These are phyloP conservation scores for Bos javanicus DNA, from an alignment of 2,113 vertebrate genomes.

Conservation along the genomic window DNA sequence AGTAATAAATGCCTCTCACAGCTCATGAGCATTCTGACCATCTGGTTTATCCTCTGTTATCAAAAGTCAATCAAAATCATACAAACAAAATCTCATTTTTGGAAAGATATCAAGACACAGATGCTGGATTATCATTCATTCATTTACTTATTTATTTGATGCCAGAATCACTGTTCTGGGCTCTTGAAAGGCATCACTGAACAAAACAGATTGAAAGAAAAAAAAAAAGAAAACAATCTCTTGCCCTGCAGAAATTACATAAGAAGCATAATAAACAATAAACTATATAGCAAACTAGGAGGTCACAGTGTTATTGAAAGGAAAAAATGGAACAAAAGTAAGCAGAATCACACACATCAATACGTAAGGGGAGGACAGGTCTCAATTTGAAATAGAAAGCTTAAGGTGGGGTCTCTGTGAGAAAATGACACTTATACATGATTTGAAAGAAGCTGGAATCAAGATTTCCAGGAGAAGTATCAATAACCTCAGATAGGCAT, in stretches of 20 bases:
- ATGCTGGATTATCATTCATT: neutral
- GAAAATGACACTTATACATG: neutral
- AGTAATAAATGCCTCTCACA: neutral
- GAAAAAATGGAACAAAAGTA: neutral
- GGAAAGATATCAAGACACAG: neutral
- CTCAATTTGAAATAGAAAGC: neutral
- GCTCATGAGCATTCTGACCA: neutral
- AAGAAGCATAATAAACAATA: neutral
- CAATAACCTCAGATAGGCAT: neutral
- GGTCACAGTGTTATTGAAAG: neutral
- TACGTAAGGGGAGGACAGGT: neutral
- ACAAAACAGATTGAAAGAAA: neutral
- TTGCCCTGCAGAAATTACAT: neutral
- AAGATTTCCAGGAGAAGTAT: neutral
- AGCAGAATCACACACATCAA: neutral
- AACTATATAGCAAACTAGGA: neutral
- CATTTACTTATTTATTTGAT: neutral
- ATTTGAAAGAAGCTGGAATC: neutral
- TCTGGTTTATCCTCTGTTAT: neutral
- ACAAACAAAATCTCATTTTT: neutral
- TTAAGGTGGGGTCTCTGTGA: neutral
- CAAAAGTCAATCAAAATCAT: neutral
- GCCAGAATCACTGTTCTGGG: neutral
- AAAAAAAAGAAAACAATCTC: neutral
- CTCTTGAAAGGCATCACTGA: conserved; percentile 6